Base-by-base conservation (phyloP, 2,797 vertebrate species). In the Pseudopleuronectes americanus region DNA sequence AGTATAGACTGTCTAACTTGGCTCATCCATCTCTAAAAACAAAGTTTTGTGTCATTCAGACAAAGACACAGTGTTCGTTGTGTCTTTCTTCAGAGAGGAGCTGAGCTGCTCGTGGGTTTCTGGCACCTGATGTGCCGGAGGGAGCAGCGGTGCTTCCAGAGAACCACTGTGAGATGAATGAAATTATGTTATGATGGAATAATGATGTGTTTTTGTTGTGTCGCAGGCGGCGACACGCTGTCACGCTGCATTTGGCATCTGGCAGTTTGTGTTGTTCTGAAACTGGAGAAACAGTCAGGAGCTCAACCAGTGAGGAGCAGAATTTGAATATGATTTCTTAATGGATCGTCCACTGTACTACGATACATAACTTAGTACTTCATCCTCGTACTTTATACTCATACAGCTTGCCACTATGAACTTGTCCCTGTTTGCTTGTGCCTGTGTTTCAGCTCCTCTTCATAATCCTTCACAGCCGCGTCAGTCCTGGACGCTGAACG, bases 391-490 rank as follows among this genome's bases (percentile, higher is more conserved):
- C n/a, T 24, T 21, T 2, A 33, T 33, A 33, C 31, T 3, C 31
- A 9, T 31, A 31, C 47, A 21, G 19, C 21, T 7, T 49, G 19
- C 7, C 24, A 6, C 23, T 21, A 17, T 66, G 68, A 68, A 59
- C 47, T 10, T 0, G 9, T 5, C 48, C 38, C 61, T 26, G 22
- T 64, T 57, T 6, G 43, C 14, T 19, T 8, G 17, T 28, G 31
- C 47, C 48, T 6, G 26, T 33, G 49, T 49, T 58, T 48, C 54
- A 45, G 61, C 49, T 74, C 17, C 41, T 8, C 24, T 74, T 64
- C 49, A n/a, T 77, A 71, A 84, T 82, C 81, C 64, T 57, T 64
- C 65, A 71, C 68, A 71, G 31, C 76, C 48, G 38, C 10, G 24
- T 80, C 64, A 57, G 23, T 68, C 28, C 28, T 4, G n/a, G 7